These are phyloP conservation scores for Rhinoderma darwinii DNA, from an alignment of 2,113 vertebrate genomes.

Conservation along the genomic window DNA sequence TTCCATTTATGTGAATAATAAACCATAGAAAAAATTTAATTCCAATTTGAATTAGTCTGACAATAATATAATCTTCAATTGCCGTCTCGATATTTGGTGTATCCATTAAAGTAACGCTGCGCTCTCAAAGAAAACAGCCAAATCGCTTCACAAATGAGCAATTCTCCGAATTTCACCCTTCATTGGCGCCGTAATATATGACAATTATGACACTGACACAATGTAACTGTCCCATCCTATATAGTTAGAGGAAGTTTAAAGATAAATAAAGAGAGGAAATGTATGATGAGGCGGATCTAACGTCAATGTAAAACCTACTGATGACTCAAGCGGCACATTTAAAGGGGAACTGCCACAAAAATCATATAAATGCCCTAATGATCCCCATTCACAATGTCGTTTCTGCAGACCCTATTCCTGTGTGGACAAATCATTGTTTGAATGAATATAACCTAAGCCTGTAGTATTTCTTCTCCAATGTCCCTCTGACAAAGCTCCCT, in stretches of 20 bases:
- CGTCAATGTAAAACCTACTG: background rate
- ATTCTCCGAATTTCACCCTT: constrained; percentile 39
- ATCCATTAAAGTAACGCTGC: constrained; percentile 1
- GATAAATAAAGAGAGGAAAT: background rate
- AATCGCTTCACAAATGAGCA: constrained; percentile 37
- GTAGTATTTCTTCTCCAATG: too few species aligned
- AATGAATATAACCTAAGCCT: too few species aligned
- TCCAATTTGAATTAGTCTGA: constrained; percentile 43
- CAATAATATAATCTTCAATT: constrained; percentile 41
- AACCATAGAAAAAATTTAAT: constrained; percentile 46
- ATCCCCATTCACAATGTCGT: background rate
- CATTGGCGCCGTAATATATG: constrained; percentile 17
- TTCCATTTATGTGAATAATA: constrained; percentile 48
- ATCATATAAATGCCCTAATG: background rate
- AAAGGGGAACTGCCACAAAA: background rate
- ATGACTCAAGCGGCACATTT: background rate
- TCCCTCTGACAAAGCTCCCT: too few species aligned
- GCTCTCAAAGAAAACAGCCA: constrained; percentile 25
- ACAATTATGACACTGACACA: constrained; percentile 28
- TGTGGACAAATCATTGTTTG: background rate
- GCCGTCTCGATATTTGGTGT: background rate
- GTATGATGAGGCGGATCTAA: background rate
- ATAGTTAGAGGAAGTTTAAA: background rate
- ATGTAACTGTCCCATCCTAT: background rate
- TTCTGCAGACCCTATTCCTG: background rate